A percentile compares a stretch with the other conserved stretches of the same genome.
Conservation (phyloP, 2,113 vertebrate genomes). For the Halcyon senegalensis region DNA sequence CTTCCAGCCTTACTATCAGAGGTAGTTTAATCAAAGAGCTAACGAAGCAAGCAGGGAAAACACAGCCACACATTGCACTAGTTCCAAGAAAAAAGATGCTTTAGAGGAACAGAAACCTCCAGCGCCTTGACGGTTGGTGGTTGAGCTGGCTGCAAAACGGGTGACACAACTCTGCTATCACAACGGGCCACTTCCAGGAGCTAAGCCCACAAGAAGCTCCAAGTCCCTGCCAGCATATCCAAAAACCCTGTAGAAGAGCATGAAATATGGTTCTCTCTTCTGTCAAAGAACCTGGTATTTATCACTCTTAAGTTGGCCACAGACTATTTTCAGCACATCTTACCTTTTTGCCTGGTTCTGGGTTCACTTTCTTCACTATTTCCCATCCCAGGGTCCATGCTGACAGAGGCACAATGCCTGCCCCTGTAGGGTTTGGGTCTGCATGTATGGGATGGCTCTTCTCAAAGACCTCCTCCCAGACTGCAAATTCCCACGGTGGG, state of each 20-base stretch:
- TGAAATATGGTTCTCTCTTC: not conserved
- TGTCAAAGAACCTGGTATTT: not conserved
- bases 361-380: not conserved
- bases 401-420: not conserved
- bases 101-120: slow-evolving; percentile 37
- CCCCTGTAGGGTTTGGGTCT: not conserved
- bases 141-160: slow-evolving; percentile 31
- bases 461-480: not conserved
- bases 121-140: slow-evolving; percentile 6
- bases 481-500: not conserved
- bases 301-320: not conserved
- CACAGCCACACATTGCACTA: not conserved
- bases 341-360: not conserved
- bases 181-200: slow-evolving; percentile 27
- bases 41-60: slow-evolving; percentile 14
- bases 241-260: not conserved
- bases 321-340: not conserved
- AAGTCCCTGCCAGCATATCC: not conserved
- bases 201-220: not conserved
- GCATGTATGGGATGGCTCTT: not conserved
- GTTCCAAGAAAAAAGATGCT: not conserved
- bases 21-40: slow-evolving; percentile 33
- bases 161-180: slow-evolving; percentile 21
- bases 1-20: not conserved
- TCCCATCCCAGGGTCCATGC: not conserved